Conservation (phyloP, 2,888 invertebrate species). For the Gandaritis pyraliata region DNA sequence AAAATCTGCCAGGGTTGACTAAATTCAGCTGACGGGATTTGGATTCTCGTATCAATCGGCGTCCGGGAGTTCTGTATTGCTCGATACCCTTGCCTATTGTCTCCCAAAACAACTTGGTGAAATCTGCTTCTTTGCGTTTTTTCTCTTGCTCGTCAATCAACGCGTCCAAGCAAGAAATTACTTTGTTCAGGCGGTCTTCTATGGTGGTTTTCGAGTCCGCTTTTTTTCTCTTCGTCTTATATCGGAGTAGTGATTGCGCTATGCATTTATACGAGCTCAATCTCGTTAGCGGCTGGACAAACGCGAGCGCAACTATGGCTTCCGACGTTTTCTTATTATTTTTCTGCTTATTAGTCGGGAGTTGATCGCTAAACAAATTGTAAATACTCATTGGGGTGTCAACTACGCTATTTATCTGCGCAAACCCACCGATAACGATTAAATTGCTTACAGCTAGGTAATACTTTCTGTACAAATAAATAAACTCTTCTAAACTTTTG, state of each 20-base stretch:
- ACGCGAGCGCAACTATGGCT: slow-evolving; percentile 84
- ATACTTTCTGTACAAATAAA: slow-evolving; percentile 89
- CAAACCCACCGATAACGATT: slow-evolving; percentile 88
- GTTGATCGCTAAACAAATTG: slow-evolving; percentile 83
- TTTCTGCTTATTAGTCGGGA: slow-evolving; percentile 81
- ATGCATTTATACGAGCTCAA: slow-evolving; percentile 86
- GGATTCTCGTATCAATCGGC: slow-evolving; percentile 92
- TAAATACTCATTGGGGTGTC: slow-evolving; percentile 84
- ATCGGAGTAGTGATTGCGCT: slow-evolving; percentile 82
- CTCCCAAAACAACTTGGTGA: slow-evolving; percentile 90
- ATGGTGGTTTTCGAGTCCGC: slow-evolving; percentile 71
- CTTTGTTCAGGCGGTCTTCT: slow-evolving; percentile 83
- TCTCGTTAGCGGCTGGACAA: slow-evolving; percentile 86
- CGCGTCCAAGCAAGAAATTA: slow-evolving; percentile 85
- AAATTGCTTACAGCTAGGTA: slow-evolving; percentile 89
- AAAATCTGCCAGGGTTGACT: slow-evolving; percentile 88
- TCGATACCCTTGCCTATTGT: slow-evolving; percentile 87
- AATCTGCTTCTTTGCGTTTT: slow-evolving; percentile 86
- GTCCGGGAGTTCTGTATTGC: slow-evolving; percentile 84
- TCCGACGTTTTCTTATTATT: slow-evolving; percentile 83
- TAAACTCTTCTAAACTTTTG: slow-evolving; percentile 88
- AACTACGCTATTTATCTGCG: slow-evolving; percentile 86
- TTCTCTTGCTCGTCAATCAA: slow-evolving; percentile 86
- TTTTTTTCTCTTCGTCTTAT: slow-evolving; percentile 73
- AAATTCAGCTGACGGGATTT: slow-evolving; percentile 88